Evolutionary conservation across 1,140 invertebrate genomes (phyloP).

Genomic region (Aporrectodea caliginosa): DNA sequence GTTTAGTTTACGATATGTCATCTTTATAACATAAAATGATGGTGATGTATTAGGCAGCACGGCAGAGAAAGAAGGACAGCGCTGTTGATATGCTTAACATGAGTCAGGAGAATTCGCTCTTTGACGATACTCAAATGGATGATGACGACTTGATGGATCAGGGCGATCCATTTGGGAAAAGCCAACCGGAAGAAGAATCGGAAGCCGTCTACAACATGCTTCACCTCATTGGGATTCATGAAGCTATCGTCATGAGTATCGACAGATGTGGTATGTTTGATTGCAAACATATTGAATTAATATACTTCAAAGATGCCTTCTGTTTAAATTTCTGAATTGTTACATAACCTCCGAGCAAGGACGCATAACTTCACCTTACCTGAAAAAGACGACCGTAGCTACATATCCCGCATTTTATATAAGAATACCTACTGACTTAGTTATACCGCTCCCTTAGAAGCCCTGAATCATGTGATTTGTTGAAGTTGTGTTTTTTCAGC

Average conservation of each 20-base stretch:
- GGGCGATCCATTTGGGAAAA: background rate
- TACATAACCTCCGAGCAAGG: no score
- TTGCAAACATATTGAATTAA: no score
- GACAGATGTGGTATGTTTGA: conserved; percentile 77
- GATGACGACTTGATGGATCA: conserved; percentile 28
- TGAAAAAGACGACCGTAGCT: no score
- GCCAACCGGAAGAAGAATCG: conserved; percentile 2
- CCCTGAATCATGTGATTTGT: no score
- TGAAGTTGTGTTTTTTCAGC: no score
- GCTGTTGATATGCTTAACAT: background rate
- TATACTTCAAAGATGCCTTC: background rate
- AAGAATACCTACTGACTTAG: no score
- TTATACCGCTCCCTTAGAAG: no score
- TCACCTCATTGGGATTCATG: conserved; percentile 77
- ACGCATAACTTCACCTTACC: no score
- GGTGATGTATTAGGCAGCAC: conserved; percentile 13
- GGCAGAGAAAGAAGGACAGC: conserved; percentile 22
- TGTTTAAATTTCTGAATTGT: background rate
- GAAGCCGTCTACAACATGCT: conserved; percentile 4
- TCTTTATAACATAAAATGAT: no score
- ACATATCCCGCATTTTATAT: no score
- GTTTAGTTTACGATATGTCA: no score
- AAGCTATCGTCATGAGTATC: conserved; percentile 85
- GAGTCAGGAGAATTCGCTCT: background rate
- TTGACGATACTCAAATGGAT: conserved; percentile 22